A percentile compares a stretch with the other conserved stretches of the same genome.
phyloP scores from a whole-genome alignment of 2,797 vertebrate species.

The Paratrypauchen microcephalus region DNA sequence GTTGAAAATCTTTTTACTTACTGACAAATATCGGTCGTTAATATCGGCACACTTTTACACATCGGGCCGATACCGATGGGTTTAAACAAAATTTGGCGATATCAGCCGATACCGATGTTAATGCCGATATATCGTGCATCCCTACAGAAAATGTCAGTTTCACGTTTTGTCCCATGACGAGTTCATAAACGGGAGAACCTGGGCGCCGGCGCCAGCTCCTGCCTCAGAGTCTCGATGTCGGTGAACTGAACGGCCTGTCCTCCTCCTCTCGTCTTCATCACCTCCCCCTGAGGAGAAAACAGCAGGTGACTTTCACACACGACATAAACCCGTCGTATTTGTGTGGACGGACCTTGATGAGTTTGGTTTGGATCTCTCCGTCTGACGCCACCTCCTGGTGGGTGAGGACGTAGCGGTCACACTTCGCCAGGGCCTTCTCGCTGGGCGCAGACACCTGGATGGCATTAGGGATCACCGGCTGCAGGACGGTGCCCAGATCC shows the following conservation, averaged over 20 bases:
- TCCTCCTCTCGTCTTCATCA: conserved; percentile 90
- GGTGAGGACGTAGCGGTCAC: conserved; percentile 94
- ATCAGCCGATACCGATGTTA: too few species aligned
- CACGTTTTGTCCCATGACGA: background rate
- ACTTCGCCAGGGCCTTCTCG: conserved; percentile 90
- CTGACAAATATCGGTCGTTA: too few species aligned
- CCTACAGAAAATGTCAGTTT: background rate
- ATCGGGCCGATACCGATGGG: too few species aligned
- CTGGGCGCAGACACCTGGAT: conserved; percentile 87
- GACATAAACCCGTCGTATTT: background rate
- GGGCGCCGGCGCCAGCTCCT: conserved; percentile 79
- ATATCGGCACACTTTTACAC: too few species aligned
- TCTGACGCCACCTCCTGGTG: conserved; percentile 96
- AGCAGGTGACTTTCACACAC: background rate
- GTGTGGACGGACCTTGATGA: conserved; percentile 85
- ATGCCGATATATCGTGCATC: too few species aligned
- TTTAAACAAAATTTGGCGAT: too few species aligned
- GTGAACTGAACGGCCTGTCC: conserved; percentile 95
- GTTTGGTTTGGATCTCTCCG: conserved; percentile 91
- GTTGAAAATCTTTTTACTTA: too few species aligned
- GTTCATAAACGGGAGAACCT: conserved; percentile 40
- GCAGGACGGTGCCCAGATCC: conserved; percentile 90
- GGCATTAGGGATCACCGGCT: conserved; percentile 87
- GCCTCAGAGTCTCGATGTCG: conserved; percentile 90
- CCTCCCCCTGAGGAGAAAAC: conserved; percentile 82